Evolutionary conservation across 1,140 invertebrate genomes (phyloP).

Genomic region (Nasonia vitripennis): DNA sequence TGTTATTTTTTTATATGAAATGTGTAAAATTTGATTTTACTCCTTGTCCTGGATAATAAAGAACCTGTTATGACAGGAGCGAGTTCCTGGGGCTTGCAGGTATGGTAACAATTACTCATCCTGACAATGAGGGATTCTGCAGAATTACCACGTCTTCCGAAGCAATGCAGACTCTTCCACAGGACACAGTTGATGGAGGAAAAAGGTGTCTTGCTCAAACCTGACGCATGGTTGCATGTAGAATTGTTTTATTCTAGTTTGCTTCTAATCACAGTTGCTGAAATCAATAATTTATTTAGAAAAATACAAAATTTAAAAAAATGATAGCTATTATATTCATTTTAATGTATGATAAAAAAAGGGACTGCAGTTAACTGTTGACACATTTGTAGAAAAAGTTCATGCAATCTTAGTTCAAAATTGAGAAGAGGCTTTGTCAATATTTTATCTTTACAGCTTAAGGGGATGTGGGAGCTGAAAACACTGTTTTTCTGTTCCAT

Average conservation of each 20-base stretch:
- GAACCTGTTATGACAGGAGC: constrained; percentile 67
- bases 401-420: not conserved
- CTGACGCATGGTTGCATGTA: constrained; percentile 63
- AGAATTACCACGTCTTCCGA: constrained; percentile 63
- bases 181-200: constrained; percentile 68
- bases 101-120: constrained; percentile 73
- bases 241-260: constrained; percentile 15
- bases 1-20: not conserved
- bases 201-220: constrained; percentile 69
- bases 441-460: constrained; percentile 42
- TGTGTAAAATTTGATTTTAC: not conserved
- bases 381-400: constrained; percentile 12
- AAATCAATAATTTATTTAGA: not conserved
- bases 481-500: no score
- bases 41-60: constrained; percentile 38
- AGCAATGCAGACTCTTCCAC: constrained; percentile 61
- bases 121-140: constrained; percentile 70
- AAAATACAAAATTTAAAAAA: not conserved
- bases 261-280: not conserved
- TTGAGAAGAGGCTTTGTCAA: constrained; percentile 21
- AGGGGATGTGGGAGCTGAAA: no score
- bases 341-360: not conserved
- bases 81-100: constrained; percentile 72
- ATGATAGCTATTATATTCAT: not conserved
- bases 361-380: not conserved